A percentile compares a stretch with the other conserved stretches of the same genome.
Conservation (phyloP, 2,797 vertebrate species). For the Smutsia temminckii region DNA sequence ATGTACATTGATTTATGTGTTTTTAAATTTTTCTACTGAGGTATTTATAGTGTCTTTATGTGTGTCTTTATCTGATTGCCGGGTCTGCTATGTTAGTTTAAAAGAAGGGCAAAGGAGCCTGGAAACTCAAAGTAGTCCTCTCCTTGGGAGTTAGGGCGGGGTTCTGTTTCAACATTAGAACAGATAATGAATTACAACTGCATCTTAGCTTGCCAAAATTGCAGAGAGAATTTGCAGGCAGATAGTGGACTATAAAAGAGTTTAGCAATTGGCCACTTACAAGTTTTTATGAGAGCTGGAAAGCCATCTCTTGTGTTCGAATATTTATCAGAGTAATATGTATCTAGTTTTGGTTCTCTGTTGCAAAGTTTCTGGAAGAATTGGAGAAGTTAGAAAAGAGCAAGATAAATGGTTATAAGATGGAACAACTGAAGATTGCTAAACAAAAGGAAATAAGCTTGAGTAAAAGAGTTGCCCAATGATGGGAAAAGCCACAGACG, state of each 20-base stretch:
- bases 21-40: background rate
- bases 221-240: background rate
- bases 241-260: background rate
- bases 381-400: conserved; percentile 1
- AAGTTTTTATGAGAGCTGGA: background rate
- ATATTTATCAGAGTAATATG: background rate
- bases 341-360: background rate
- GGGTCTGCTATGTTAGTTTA: conserved; percentile 34
- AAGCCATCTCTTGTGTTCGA: background rate
- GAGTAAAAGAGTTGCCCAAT: background rate
- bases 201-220: background rate
- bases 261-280: background rate
- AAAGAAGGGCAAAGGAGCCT: conserved; percentile 4
- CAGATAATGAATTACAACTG: background rate
- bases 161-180: background rate
- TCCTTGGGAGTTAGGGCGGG: background rate
- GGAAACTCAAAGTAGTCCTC: background rate
- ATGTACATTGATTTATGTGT: background rate
- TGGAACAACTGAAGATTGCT: background rate
- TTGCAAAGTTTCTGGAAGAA: background rate
- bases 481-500: background rate
- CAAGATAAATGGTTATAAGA: background rate
- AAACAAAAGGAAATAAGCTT: background rate
- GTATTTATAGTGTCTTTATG: background rate
- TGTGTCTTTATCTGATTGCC: conserved; percentile 17